Evolutionary conservation across 2,888 invertebrate genomes (phyloP).

Genomic region (Leptothorax acervorum): DNA sequence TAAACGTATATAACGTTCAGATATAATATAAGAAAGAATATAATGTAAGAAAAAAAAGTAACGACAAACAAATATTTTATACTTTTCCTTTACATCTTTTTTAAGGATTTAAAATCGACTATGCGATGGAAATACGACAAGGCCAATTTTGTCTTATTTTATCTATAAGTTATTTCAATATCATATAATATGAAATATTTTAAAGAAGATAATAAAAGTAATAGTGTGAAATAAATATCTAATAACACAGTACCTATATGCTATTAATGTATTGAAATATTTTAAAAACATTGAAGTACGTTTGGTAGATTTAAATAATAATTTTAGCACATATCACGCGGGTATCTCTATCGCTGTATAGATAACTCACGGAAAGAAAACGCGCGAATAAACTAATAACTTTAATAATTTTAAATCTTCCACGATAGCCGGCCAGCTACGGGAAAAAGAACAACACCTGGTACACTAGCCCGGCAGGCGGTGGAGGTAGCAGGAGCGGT

Average conservation of each 20-base stretch:
- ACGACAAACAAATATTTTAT: neutral
- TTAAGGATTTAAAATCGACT: neutral
- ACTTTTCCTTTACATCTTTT: neutral
- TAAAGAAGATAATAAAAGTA: neutral
- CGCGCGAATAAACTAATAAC: neutral
- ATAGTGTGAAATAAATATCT: neutral
- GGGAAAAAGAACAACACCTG: conserved; percentile 97
- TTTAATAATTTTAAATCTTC: neutral
- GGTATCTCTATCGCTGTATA: neutral
- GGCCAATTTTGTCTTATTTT: neutral
- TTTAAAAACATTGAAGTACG: neutral
- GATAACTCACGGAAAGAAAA: neutral
- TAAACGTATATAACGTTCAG: neutral
- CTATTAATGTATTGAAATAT: neutral
- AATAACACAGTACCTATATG: neutral
- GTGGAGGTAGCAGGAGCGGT: conserved; percentile 84
- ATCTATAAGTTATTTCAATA: neutral
- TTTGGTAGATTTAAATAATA: neutral
- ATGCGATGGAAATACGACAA: neutral
- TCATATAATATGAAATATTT: neutral
- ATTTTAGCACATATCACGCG: neutral
- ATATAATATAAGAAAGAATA: neutral
- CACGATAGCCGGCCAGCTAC: conserved; percentile 93
- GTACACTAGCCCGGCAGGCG: conserved; percentile 88
- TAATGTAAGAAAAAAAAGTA: neutral